Conservation (phyloP, 53 echinoderm and acorn worm species). For the Astropecten irregularis region DNA sequence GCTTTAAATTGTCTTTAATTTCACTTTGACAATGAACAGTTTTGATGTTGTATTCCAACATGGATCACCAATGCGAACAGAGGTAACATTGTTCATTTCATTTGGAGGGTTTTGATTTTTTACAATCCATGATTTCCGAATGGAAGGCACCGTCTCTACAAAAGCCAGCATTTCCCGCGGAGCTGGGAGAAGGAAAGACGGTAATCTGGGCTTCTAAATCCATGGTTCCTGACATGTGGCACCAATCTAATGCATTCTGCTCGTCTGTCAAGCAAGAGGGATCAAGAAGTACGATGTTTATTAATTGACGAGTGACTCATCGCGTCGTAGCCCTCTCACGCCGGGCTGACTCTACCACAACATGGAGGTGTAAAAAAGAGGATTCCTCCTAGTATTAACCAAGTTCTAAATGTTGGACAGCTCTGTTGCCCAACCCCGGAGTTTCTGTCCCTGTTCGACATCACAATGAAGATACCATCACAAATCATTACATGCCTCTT, state of each 20-base stretch:
- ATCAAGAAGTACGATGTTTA: neutral
- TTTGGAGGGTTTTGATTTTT: too few species aligned
- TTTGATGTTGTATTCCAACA: too few species aligned
- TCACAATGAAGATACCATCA: too few species aligned
- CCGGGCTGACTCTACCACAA: neutral
- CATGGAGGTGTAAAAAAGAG: neutral
- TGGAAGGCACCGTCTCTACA: neutral
- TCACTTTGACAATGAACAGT: too few species aligned
- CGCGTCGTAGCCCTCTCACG: neutral
- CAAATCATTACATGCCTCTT: too few species aligned
- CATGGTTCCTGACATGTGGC: slow-evolving; percentile 17
- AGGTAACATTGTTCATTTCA: too few species aligned
- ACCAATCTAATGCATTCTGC: neutral
- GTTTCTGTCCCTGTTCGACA: too few species aligned
- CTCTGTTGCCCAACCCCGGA: too few species aligned
- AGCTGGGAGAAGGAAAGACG: neutral
- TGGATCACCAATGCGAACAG: too few species aligned
- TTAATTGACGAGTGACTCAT: slow-evolving; percentile 1
- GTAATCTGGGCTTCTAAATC: neutral
- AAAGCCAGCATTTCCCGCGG: neutral
- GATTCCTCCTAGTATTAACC: too few species aligned
- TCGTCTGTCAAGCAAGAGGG: slow-evolving; percentile 3
- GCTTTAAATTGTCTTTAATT: too few species aligned
- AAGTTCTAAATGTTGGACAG: too few species aligned
- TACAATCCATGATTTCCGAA: neutral